A percentile compares a stretch with the other conserved stretches of the same genome.
phyloP scores from a whole-genome alignment of 2,888 invertebrate species.

The Eristalis pertinax region DNA sequence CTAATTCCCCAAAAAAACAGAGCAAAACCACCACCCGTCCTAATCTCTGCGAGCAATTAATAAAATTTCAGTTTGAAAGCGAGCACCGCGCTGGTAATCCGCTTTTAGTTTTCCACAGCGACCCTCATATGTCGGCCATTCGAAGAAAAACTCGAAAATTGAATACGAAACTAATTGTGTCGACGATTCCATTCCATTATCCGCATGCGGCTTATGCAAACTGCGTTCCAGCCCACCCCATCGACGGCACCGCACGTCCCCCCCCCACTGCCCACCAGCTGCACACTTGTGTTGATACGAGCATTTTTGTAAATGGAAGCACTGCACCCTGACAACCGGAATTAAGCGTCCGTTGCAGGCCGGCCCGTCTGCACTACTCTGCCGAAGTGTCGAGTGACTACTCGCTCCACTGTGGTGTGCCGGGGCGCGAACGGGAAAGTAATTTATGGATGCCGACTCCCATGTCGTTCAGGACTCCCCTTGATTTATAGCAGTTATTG shows the following conservation, averaged over 20 bases:
- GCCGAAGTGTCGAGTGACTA: slow-evolving; percentile 61
- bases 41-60: background rate
- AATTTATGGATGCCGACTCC: slow-evolving; percentile 78
- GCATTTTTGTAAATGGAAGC: slow-evolving; percentile 29
- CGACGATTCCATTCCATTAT: slow-evolving; percentile 3
- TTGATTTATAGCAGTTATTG: slow-evolving; percentile 81
- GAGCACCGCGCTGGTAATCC: background rate
- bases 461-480: slow-evolving; percentile 76
- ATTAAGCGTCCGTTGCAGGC: slow-evolving; percentile 59
- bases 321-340: slow-evolving; percentile 51
- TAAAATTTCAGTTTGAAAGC: background rate
- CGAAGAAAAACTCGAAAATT: background rate
- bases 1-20: background rate
- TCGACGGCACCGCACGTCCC: background rate
- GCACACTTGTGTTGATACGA: slow-evolving; percentile 11
- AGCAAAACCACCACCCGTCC: background rate
- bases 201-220: slow-evolving; percentile 11
- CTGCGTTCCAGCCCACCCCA: background rate
- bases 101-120: background rate
- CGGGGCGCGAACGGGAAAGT: slow-evolving; percentile 61
- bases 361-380: slow-evolving; percentile 17
- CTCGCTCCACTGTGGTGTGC: slow-evolving; percentile 21
- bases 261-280: background rate
- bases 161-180: background rate
- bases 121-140: background rate